Conservation (phyloP, 2,888 invertebrate genomes). For the Rugalucina vietnamica region DNA sequence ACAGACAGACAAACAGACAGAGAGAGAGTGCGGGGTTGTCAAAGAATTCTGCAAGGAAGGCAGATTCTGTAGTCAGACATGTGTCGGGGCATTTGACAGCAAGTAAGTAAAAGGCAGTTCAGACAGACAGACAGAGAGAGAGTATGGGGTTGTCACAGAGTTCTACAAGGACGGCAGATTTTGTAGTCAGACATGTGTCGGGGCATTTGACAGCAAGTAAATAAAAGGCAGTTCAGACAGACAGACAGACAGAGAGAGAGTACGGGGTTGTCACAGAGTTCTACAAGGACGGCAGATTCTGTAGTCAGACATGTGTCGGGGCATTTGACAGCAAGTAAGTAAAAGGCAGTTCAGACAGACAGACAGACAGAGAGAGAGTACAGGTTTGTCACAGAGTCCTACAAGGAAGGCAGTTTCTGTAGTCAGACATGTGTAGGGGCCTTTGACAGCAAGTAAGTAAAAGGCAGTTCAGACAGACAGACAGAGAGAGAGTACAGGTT, state of each 20-base stretch:
- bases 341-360: too few species aligned
- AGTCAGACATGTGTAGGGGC: constrained; percentile 89
- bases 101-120: too few species aligned
- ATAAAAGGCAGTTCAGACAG: too few species aligned
- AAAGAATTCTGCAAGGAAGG: constrained; percentile 91
- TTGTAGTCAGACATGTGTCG: constrained; percentile 90
- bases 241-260: too few species aligned
- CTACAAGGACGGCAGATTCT: constrained; percentile 87
- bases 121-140: too few species aligned
- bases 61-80: constrained; percentile 88
- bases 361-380: too few species aligned
- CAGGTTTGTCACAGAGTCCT: constrained; percentile 93
- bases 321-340: constrained; percentile 80
- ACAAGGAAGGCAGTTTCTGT: constrained; percentile 88
- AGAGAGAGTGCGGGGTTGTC: constrained; percentile 92
- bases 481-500: constrained; percentile 94
- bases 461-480: too few species aligned
- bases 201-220: constrained; percentile 81
- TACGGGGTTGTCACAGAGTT: constrained; percentile 94
- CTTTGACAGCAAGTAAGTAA: constrained; percentile 75
- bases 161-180: constrained; percentile 88
- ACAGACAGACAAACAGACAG: too few species aligned
- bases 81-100: constrained; percentile 86
- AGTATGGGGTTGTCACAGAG: constrained; percentile 92
- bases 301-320: constrained; percentile 89